Evolutionary conservation across 2,888 invertebrate genomes (phyloP), one percentile per base, ranked within the genome.

Genomic region (Pollenia angustigena): DNA sequence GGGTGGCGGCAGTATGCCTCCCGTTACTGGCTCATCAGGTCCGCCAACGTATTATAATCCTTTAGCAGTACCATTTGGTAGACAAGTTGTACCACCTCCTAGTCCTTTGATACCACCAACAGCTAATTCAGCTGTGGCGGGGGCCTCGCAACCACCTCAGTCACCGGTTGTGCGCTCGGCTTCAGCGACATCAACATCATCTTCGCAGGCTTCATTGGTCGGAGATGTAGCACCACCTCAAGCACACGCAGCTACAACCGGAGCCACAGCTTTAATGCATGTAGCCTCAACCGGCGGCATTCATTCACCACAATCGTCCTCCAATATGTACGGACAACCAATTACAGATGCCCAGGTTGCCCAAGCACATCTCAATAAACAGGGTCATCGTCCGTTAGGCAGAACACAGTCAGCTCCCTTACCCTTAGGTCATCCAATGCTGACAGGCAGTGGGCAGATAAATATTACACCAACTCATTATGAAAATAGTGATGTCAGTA

Each of bases 361-460:
- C 64, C 95, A 95, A 91, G 95, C 95, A 89, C 95, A 96, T 90
- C 94, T 96, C 81, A 94, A 95, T 94, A 96, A 96, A 94, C 94
- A 95, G 92, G 95, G 95, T 90, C 97, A 97, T 89, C 94, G 97
- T 74, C 97, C 97, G 48, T 94, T 98, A 90, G 98, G 98, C 84
- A 96, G 99, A 92, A 99, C 99, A 83, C 98, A 99, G 94, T 98
- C 98, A 64, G 98, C 98, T 4, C 98, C 98, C 1, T 94, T 98
- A 89, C 97, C 97, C 42, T 94, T 98, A 80, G 98, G 98, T 1
- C 97, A 98, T 94, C 97, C 98, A 40, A 96, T 97, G 95, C 95
- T 98, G 79, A 94, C 95, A 71, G 93, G 93, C 7, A 90, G 90
- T 48, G 94, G 94, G 12, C 91, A 92, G 79, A 88, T 93, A 50